Evolutionary conservation across 2,888 invertebrate genomes (phyloP).

Genomic region (Drosophila tanythrix): DNA sequence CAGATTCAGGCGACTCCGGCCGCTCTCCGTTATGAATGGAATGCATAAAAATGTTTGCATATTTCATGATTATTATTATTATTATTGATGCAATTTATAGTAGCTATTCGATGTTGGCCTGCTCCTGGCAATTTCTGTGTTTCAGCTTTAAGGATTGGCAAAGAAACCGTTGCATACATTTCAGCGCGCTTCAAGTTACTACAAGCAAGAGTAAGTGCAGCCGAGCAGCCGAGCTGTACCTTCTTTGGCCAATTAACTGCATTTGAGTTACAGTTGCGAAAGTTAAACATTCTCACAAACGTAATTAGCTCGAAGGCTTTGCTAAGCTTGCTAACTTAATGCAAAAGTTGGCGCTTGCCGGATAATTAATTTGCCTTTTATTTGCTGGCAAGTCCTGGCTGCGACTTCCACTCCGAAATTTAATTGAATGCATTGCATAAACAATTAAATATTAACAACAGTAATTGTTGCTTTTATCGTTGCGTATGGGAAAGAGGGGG

Average conservation of each 20-base stretch:
- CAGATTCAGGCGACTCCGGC: not conserved
- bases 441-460: conserved; percentile 27
- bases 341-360: conserved; percentile 42
- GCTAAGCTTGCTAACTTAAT: conserved; percentile 54
- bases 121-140: not conserved
- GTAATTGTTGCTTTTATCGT: conserved; percentile 22
- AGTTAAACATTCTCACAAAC: conserved; percentile 59
- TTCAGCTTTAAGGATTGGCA: conserved; percentile 26
- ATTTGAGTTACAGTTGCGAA: conserved; percentile 53
- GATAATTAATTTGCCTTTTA: conserved; percentile 64
- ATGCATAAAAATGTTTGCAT: conserved; percentile 34
- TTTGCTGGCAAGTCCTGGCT: conserved; percentile 2
- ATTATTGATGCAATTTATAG: conserved; percentile 46
- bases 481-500: not conserved
- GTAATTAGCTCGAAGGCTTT: conserved; percentile 55
- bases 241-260: conserved; percentile 65
- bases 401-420: conserved; percentile 1
- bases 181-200: not conserved
- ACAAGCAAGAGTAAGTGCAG: not conserved
- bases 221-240: not conserved
- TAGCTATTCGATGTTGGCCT: not conserved
- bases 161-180: conserved; percentile 25
- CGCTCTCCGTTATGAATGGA: conserved; percentile 31
- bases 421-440: conserved; percentile 38
- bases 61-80: conserved; percentile 42